A percentile compares a stretch with the other conserved stretches of the same genome.
Conservation (phyloP, 2,888 invertebrate genomes). For the Drosophila birchii region DNA sequence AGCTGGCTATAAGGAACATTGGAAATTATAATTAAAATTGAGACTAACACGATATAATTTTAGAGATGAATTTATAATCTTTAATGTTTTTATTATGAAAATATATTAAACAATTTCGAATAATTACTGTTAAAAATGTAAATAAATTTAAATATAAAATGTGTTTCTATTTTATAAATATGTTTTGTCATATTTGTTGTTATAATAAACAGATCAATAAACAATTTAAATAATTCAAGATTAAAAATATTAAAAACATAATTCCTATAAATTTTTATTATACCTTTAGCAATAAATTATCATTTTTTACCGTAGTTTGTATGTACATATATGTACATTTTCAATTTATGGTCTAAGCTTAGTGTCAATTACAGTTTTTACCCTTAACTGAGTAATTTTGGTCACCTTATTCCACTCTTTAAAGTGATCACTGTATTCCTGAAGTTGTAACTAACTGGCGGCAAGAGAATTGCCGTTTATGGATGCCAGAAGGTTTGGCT, state of each 20-base stretch:
- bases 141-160: background rate
- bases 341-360: background rate
- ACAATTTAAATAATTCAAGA: too few relatives aligned
- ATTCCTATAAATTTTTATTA: background rate
- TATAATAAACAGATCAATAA: too few relatives aligned
- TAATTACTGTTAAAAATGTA: background rate
- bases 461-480: constrained; percentile 73
- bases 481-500: constrained; percentile 71
- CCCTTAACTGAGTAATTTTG: background rate
- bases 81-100: background rate
- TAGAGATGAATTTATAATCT: background rate
- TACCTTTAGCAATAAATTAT: background rate
- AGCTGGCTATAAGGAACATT: background rate
- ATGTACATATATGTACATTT: too few relatives aligned
- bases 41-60: too few relatives aligned
- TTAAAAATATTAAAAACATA: too few relatives aligned
- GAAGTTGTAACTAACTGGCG: constrained; percentile 61
- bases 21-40: background rate
- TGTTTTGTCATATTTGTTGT: background rate
- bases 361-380: too few relatives aligned
- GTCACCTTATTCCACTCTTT: background rate
- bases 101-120: background rate
- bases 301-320: too few relatives aligned
- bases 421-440: constrained; percentile 5
- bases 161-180: background rate